Conservation (phyloP, 2,797 vertebrate genomes). For the Stomatorhinus walkeri region DNA sequence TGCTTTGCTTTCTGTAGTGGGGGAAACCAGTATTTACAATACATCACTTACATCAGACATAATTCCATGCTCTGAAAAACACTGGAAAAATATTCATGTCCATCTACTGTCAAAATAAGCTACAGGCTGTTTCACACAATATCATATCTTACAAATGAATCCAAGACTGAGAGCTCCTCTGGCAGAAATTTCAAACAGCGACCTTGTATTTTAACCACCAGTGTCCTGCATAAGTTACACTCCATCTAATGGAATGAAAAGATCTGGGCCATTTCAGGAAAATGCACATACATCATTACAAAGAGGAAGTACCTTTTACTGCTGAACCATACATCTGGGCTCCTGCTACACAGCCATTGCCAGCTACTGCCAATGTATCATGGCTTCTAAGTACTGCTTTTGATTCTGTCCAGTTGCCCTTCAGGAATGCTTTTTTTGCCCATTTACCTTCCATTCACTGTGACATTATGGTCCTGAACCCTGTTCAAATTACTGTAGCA, state of each 20-base stretch:
- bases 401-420: conserved; percentile 9
- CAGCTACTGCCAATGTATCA: conserved; percentile 12
- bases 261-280: conserved; percentile 10
- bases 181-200: conserved; percentile 7
- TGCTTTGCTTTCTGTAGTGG: background rate
- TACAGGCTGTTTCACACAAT: background rate
- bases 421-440: background rate
- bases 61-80: background rate
- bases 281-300: conserved; percentile 13
- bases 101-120: conserved; percentile 6
- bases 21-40: background rate
- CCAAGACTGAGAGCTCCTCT: background rate
- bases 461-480: background rate
- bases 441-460: background rate
- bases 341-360: background rate
- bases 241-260: conserved; percentile 11
- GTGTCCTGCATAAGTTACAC: background rate
- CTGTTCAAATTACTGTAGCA: background rate
- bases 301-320: conserved; percentile 6
- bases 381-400: background rate
- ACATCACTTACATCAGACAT: background rate
- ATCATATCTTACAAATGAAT: background rate
- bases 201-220: background rate
- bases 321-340: background rate
- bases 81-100: conserved; percentile 8